Conservation (phyloP, 2,113 vertebrate genomes). For the Eptesicus fuscus region DNA sequence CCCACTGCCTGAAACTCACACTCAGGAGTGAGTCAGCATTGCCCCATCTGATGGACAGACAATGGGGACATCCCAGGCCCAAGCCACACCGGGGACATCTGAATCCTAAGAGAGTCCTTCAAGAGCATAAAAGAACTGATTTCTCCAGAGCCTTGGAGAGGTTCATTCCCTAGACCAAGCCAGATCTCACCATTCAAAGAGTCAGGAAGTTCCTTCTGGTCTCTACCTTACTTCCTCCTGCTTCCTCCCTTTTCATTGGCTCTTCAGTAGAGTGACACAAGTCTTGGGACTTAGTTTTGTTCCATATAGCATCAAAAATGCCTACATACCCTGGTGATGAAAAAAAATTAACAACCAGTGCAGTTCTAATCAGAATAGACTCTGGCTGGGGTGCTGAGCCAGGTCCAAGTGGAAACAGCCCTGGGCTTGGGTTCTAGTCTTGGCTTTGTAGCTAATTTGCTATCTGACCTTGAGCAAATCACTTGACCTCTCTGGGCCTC, state of each 20-base stretch:
- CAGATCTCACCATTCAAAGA: background rate
- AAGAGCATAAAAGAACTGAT: background rate
- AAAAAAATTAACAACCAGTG: background rate
- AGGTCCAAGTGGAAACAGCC: background rate
- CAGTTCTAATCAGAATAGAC: background rate
- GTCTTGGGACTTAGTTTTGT: background rate
- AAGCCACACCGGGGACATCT: background rate
- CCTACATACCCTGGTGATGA: background rate
- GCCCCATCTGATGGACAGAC: background rate
- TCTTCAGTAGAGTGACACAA: background rate
- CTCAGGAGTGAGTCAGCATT: constrained; percentile 66
- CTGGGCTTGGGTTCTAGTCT: background rate
- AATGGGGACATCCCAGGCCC: background rate
- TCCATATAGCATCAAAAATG: background rate
- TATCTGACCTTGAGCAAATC: background rate
- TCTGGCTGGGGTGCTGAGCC: background rate
- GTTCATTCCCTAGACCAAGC: background rate
- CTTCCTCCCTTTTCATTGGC: background rate
- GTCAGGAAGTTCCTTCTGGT: background rate
- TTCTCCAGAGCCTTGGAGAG: background rate
- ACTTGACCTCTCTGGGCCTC: background rate
- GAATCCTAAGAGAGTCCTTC: background rate
- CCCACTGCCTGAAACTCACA: constrained; percentile 65
- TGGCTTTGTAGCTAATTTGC: background rate
- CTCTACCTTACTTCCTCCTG: background rate